A percentile compares a stretch with the other conserved stretches of the same genome.
Evolutionary conservation across 92 coral and sea anemone species (phyloP).

Genomic region (Phenganax stokvisi): DNA sequence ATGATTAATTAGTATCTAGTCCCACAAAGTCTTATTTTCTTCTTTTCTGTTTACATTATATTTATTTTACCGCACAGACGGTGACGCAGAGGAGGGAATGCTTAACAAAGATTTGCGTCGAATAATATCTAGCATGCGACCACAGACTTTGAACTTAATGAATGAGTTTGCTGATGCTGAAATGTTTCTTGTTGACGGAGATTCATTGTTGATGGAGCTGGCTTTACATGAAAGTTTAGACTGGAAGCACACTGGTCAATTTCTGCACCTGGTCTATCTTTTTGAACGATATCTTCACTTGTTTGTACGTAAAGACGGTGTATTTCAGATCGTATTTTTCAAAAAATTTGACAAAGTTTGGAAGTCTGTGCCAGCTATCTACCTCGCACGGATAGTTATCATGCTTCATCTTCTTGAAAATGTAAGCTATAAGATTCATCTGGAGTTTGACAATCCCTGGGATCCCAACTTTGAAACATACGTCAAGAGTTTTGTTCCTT

Average conservation of each 20-base stretch:
- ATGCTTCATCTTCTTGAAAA: slow-evolving; percentile 48
- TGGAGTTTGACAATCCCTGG: slow-evolving; percentile 35
- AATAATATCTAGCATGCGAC: background rate
- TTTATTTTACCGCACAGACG: too few relatives aligned
- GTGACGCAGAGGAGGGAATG: too few relatives aligned
- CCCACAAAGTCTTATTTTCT: too few relatives aligned
- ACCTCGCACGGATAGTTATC: slow-evolving; percentile 51
- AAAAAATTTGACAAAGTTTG: slow-evolving; percentile 48
- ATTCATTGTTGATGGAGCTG: slow-evolving; percentile 62
- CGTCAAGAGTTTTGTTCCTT: slow-evolving; percentile 40
- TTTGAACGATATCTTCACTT: slow-evolving; percentile 57
- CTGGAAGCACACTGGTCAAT: slow-evolving; percentile 63
- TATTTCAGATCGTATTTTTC: slow-evolving; percentile 52
- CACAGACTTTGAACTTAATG: slow-evolving; percentile 45
- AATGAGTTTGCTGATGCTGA: slow-evolving; percentile 70
- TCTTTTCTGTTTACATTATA: too few relatives aligned
- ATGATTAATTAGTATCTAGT: too few relatives aligned
- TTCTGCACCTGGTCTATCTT: slow-evolving; percentile 54
- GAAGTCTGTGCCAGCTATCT: slow-evolving; percentile 45
- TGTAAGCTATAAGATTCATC: slow-evolving; percentile 38
- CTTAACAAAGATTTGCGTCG: too few relatives aligned
- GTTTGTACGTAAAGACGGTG: slow-evolving; percentile 65
- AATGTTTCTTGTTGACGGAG: slow-evolving; percentile 65
- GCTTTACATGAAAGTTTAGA: slow-evolving; percentile 47
- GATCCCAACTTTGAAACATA: slow-evolving; percentile 34